Evolutionary conservation across 2,888 invertebrate genomes (phyloP).

Genomic region (Dendrolimus pini): DNA sequence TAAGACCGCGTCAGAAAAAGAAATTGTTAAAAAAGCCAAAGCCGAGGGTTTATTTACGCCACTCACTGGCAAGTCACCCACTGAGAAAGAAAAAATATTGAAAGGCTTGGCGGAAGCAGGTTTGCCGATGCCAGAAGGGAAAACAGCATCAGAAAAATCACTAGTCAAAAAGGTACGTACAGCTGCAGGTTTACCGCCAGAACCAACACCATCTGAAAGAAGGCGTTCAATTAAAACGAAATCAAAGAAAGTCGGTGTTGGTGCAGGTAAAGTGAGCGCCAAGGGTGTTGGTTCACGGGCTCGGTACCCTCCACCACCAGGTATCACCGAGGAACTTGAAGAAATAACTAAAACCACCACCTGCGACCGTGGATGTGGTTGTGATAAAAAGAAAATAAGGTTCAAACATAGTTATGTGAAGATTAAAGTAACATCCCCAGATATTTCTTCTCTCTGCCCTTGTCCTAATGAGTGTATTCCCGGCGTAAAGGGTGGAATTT

Average conservation of each 20-base stretch:
- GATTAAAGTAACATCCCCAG: slow-evolving; percentile 53
- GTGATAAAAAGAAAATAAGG: slow-evolving; percentile 53
- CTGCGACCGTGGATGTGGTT: slow-evolving; percentile 50
- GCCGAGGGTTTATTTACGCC: slow-evolving; percentile 34
- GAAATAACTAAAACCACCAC: slow-evolving; percentile 45
- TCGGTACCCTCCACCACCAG: slow-evolving; percentile 11
- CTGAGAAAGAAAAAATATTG: slow-evolving; percentile 34
- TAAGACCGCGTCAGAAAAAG: slow-evolving; percentile 29
- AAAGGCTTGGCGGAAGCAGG: slow-evolving; percentile 33
- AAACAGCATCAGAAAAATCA: slow-evolving; percentile 34
- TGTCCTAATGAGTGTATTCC: slow-evolving; percentile 51
- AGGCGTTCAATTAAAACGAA: slow-evolving; percentile 28
- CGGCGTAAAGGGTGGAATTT: slow-evolving; percentile 41
- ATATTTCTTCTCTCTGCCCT: slow-evolving; percentile 46
- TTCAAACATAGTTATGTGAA: slow-evolving; percentile 58
- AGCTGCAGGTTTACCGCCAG: slow-evolving; percentile 21
- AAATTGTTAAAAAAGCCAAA: slow-evolving; percentile 29
- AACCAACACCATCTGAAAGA: slow-evolving; percentile 34
- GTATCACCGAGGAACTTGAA: slow-evolving; percentile 35
- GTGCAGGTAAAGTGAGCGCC: slow-evolving; percentile 12
- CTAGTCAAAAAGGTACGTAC: slow-evolving; percentile 28
- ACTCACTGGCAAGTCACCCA: slow-evolving; percentile 28
- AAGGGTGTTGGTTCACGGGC: slow-evolving; percentile 12
- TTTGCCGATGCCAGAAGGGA: slow-evolving; percentile 37
- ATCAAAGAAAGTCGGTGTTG: slow-evolving; percentile 25